Evolutionary conservation across 2,113 vertebrate genomes (phyloP).

Genomic region (Dolichallabes microphthalmus): DNA sequence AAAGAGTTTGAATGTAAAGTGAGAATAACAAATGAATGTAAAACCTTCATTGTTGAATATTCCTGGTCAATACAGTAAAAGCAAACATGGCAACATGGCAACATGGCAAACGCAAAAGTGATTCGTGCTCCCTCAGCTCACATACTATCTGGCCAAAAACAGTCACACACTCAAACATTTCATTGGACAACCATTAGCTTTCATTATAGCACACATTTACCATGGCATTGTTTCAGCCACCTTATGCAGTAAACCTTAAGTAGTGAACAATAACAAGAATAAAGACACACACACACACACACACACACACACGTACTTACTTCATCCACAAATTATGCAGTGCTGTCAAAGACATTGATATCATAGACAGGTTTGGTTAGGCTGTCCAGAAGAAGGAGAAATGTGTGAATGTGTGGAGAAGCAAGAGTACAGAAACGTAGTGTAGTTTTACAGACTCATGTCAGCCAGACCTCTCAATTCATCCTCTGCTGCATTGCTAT

Average conservation of each 20-base stretch:
- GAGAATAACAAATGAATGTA: neutral
- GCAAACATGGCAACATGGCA: neutral
- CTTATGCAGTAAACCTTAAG: no score
- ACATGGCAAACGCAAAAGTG: neutral
- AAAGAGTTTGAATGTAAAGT: neutral
- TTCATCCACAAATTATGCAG: neutral
- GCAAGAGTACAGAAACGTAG: neutral
- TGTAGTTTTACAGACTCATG: slow-evolving; percentile 58
- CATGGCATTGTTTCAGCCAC: no score
- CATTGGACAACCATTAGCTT: no score
- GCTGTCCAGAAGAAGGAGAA: neutral
- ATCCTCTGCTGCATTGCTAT: slow-evolving; percentile 56
- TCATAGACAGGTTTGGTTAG: neutral
- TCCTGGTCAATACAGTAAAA: neutral
- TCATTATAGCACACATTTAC: no score
- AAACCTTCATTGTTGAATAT: neutral
- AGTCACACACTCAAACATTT: neutral
- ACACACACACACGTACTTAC: neutral
- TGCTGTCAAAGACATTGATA: neutral
- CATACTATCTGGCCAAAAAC: neutral
- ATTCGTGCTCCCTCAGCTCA: neutral
- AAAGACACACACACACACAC: neutral
- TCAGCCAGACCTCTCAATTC: slow-evolving; percentile 53
- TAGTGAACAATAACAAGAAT: neutral
- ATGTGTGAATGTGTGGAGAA: slow-evolving; percentile 52